phyloP scores from a whole-genome alignment of 2,888 invertebrate species.

The Tuta absoluta region DNA sequence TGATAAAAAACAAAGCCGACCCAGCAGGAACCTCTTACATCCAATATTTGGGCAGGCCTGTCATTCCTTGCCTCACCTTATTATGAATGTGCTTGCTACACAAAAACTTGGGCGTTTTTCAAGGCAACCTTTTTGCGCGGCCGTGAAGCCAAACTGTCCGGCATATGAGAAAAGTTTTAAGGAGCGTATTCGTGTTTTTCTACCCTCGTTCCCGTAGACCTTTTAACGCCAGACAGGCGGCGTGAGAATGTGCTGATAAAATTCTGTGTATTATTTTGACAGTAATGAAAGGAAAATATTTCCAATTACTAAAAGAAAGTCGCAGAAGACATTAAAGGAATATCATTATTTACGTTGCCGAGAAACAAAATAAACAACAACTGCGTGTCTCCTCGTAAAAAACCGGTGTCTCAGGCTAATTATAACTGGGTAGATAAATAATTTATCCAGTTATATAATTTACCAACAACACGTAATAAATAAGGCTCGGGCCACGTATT shows the following conservation, averaged over 20 bases:
- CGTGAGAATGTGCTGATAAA: conserved; percentile 25
- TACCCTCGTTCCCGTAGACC: not conserved
- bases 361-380: conserved; percentile 1
- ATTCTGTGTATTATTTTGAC: conserved; percentile 16
- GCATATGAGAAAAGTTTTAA: conserved; percentile 48
- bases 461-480: conserved; percentile 34
- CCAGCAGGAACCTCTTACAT: conserved; percentile 15
- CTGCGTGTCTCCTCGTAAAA: conserved; percentile 1
- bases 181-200: conserved; percentile 34
- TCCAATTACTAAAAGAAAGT: conserved; percentile 1
- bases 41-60: conserved; percentile 49
- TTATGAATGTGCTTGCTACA: conserved; percentile 57
- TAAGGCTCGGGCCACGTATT: conserved; percentile 34
- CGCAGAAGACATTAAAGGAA: not conserved
- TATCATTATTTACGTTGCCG: conserved; percentile 7
- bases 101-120: conserved; percentile 51
- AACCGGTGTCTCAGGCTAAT: conserved; percentile 13
- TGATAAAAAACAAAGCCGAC: conserved; percentile 21
- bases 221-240: conserved; percentile 25
- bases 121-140: conserved; percentile 42
- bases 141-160: conserved; percentile 26
- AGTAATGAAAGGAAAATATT: conserved; percentile 5
- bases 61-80: conserved; percentile 55
- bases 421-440: conserved; percentile 18
- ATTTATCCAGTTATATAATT: conserved; percentile 21